These are phyloP conservation scores for Tringa solitaria DNA, from an alignment of 2,113 vertebrate genomes.

Conservation along the genomic window DNA sequence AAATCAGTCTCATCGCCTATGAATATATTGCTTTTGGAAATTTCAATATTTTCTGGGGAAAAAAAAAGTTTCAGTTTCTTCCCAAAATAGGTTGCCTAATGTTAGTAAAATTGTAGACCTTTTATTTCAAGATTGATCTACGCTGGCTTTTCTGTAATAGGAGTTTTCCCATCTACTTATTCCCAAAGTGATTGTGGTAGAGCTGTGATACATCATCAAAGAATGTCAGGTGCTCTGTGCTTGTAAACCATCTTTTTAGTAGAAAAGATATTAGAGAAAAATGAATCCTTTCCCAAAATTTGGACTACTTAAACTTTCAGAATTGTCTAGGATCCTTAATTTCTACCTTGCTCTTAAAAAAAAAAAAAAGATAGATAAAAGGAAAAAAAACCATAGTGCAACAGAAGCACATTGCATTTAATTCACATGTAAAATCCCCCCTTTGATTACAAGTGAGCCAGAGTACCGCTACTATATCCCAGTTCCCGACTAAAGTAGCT, in stretches of 20 bases:
- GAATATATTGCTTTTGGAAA: conserved; percentile 9
- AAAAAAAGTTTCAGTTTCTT: background rate
- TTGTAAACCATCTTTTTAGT: background rate
- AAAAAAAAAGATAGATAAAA: background rate
- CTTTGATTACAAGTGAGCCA: background rate
- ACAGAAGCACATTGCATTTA: background rate
- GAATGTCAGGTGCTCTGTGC: background rate
- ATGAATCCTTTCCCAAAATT: background rate
- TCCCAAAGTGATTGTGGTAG: background rate
- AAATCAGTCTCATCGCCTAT: background rate
- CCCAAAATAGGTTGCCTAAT: background rate
- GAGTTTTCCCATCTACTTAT: background rate
- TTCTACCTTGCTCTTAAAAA: background rate
- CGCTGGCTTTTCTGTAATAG: background rate
- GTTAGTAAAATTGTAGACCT: background rate
- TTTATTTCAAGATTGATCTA: background rate
- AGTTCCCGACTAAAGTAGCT: background rate
- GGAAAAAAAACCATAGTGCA: background rate
- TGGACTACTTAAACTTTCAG: background rate
- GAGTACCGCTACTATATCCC: background rate
- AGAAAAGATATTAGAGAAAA: background rate
- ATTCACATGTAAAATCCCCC: background rate
- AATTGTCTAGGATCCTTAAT: background rate
- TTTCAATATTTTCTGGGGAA: background rate
- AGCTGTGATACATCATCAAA: background rate